Evolutionary conservation across 2,888 invertebrate genomes (phyloP).

Genomic region (Formica aserva): DNA sequence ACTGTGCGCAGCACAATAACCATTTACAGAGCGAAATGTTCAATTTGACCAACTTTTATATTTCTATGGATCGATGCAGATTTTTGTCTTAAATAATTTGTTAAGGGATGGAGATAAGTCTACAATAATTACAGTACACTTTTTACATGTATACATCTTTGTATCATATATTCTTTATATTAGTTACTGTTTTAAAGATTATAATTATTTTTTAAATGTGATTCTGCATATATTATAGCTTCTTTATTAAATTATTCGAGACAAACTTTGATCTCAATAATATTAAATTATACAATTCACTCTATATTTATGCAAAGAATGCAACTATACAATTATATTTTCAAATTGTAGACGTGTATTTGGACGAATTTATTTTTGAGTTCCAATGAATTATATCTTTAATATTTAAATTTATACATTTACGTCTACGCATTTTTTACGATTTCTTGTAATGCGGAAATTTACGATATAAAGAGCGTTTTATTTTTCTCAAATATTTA

Average conservation of each 20-base stretch:
- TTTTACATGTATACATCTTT: not conserved
- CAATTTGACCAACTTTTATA: not conserved
- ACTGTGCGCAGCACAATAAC: too few species aligned
- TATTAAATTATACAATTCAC: not conserved
- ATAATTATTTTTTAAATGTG: not conserved
- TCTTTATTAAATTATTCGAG: not conserved
- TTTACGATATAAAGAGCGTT: not conserved
- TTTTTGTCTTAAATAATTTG: not conserved
- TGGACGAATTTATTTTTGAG: not conserved
- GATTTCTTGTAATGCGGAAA: not conserved
- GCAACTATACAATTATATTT: not conserved
- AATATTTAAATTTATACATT: not conserved
- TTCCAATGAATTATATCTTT: not conserved
- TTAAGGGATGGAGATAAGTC: not conserved
- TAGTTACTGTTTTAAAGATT: not conserved
- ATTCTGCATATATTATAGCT: not conserved
- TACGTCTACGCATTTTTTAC: not conserved
- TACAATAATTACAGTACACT: not conserved
- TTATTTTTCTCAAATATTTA: not conserved
- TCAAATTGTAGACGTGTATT: not conserved
- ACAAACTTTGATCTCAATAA: not conserved
- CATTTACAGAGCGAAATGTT: not conserved
- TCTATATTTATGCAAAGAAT: not conserved
- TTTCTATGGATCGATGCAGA: not conserved
- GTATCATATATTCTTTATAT: not conserved